These are phyloP conservation scores for Brachyalestes nurse DNA, from an alignment of 2,797 vertebrate genomes.

Conservation along the genomic window DNA sequence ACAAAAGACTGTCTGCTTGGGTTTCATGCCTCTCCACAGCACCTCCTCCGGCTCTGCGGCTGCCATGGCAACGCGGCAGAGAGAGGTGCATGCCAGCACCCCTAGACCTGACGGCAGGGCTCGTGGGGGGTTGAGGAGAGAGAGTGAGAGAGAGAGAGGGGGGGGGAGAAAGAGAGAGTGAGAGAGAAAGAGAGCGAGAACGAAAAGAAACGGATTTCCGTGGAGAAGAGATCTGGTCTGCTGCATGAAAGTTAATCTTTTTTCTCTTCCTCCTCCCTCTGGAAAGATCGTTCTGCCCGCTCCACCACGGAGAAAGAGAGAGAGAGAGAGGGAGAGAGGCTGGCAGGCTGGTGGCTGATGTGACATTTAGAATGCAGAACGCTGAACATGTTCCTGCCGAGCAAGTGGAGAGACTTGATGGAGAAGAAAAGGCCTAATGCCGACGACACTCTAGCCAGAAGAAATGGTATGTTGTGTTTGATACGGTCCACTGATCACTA, in stretches of 20 bases:
- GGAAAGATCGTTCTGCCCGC: slow-evolving; percentile 30
- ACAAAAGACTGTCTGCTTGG: slow-evolving; percentile 52
- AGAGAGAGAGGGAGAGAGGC: neutral
- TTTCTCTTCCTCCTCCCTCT: slow-evolving; percentile 27
- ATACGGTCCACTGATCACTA: neutral
- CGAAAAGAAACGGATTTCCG: slow-evolving; percentile 30
- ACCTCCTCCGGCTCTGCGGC: slow-evolving; percentile 45
- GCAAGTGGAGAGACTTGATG: neutral
- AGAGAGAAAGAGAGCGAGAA: neutral
- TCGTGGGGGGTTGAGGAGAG: neutral
- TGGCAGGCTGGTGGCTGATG: slow-evolving; percentile 18
- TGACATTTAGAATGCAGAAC: slow-evolving; percentile 49
- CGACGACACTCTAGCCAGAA: neutral
- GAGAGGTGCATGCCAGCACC: slow-evolving; percentile 43
- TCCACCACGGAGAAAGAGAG: neutral
- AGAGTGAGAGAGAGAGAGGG: slow-evolving; percentile 6
- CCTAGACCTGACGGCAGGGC: slow-evolving; percentile 28
- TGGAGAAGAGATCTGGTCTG: slow-evolving; percentile 43
- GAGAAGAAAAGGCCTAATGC: neutral
- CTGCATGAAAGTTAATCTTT: slow-evolving; percentile 34
- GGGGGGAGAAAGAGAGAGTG: neutral
- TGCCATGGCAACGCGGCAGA: slow-evolving; percentile 61
- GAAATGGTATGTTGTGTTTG: neutral
- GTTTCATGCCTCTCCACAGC: slow-evolving; percentile 59
- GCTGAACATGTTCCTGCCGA: slow-evolving; percentile 23